Conservation (phyloP, 2,113 vertebrate genomes). For the Dipodomys ordii region DNA sequence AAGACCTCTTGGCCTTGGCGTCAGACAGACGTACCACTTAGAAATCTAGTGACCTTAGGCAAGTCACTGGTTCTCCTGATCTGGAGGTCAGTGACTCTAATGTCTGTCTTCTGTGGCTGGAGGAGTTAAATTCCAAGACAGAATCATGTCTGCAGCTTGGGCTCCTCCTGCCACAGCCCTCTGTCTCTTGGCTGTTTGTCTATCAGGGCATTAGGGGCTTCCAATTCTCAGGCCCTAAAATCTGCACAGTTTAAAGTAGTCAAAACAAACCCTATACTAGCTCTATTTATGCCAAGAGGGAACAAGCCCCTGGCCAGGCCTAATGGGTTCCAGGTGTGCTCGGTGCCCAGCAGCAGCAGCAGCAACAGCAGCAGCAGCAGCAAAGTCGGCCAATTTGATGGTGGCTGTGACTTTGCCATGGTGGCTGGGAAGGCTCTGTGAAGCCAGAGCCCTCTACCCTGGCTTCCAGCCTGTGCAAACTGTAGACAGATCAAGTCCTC, state of each 20-base stretch:
- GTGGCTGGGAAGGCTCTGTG: neutral
- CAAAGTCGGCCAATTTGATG: too few relatives aligned
- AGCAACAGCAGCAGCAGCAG: neutral
- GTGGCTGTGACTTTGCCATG: neutral
- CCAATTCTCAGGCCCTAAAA: constrained; percentile 88
- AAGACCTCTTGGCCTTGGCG: neutral
- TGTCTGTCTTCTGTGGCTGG: neutral
- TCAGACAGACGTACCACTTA: constrained; percentile 6
- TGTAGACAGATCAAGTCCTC: neutral
- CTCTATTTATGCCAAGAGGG: constrained; percentile 84
- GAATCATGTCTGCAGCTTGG: neutral
- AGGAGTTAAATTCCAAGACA: neutral
- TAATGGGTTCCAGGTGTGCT: constrained; percentile 88
- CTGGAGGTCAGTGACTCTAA: neutral
- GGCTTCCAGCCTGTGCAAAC: neutral
- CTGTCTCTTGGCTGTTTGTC: too few relatives aligned
- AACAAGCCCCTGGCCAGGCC: constrained; percentile 82
- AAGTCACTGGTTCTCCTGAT: constrained; percentile 33
- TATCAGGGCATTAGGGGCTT: constrained; percentile 68
- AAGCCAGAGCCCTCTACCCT: neutral
- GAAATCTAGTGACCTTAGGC: constrained; percentile 37
- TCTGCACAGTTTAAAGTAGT: constrained; percentile 88
- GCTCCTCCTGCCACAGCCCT: neutral
- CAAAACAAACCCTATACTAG: constrained; percentile 87
- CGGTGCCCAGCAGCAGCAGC: neutral